Base-by-base conservation (phyloP, 2,113 vertebrate species). In the Empidonax alnorum region DNA sequence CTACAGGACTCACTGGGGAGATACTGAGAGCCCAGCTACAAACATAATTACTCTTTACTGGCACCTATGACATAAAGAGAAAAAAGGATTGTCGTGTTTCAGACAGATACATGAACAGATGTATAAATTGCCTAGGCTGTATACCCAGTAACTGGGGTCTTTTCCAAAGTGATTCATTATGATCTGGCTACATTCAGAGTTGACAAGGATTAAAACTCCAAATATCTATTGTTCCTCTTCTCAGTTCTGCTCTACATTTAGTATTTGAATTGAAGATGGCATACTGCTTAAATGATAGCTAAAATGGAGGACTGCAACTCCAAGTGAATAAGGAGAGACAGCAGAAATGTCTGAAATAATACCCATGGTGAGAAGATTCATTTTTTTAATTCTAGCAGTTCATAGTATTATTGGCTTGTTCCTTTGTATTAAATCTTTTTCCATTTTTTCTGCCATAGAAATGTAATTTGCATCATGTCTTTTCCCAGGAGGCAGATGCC, bases 391-490 rank as follows among this genome's bases (percentile, higher is more conserved):
- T 92, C 75, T 72, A 78, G 7, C 20, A 47, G 14, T 86, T 79
- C 75, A 44, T 5, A n/a, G n/a, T 80, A 31, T 71, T 83, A 83
- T 39, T 63, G 65, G 8, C 14, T 84, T 83, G 25, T 47, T 83
- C 42, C 30, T 90, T 73, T 88, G 59, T 80, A 84, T 71, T 67
- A 88, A 90, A 83, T 63, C 6, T 76, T 84, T 84, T 87, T 49
- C 28, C 12, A 8, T 9, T 31, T 88, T 84, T 96, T 39, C 44
- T 50, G 21, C 37, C 37, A 25, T 5, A 82, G 62, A 78, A 80
- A 85, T 41, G 12, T 24, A 56, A 96, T 92, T 94, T 95, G 72
- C 76, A 92, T 88, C 61, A 16, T 56, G 50, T 39, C 65, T 74
- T 91, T 89, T 84, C 92, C 72, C 68, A 61, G 44, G 61, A 77